These are phyloP conservation scores for Sitobion miscanthi DNA, from an alignment of 1,140 invertebrate species.

Conservation along the genomic window DNA sequence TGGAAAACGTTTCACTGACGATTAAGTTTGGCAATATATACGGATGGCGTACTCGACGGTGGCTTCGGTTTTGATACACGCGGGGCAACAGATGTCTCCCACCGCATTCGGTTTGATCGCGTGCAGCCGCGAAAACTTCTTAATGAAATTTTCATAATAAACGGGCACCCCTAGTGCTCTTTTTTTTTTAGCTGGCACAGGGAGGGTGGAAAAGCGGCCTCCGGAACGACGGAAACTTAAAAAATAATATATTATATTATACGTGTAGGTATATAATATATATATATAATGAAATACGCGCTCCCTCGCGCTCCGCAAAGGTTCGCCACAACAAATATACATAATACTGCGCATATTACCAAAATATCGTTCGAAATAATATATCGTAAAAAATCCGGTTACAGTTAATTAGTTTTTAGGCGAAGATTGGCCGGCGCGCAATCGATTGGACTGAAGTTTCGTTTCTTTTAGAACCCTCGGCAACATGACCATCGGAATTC, in stretches of 20 bases:
- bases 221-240: neutral
- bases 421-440: neutral
- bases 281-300: neutral
- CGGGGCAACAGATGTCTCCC: constrained; percentile 53
- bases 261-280: too few species aligned
- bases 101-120: constrained; percentile 42
- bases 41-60: constrained; percentile 25
- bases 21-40: constrained; percentile 54
- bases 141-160: constrained; percentile 56
- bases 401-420: neutral
- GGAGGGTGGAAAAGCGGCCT: neutral
- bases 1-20: constrained; percentile 34
- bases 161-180: constrained; percentile 15
- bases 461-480: neutral
- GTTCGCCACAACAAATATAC: neutral
- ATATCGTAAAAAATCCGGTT: neutral
- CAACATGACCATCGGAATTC: neutral
- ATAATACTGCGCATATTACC: neutral
- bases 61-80: constrained; percentile 28
- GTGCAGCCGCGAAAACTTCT: constrained; percentile 50
- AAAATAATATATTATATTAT: neutral
- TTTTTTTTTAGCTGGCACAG: constrained; percentile 5
- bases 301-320: too few species aligned
- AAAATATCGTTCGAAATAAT: neutral
- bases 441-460: neutral